Conservation (phyloP, 2,888 invertebrate species). For the Gortyna flavago region DNA sequence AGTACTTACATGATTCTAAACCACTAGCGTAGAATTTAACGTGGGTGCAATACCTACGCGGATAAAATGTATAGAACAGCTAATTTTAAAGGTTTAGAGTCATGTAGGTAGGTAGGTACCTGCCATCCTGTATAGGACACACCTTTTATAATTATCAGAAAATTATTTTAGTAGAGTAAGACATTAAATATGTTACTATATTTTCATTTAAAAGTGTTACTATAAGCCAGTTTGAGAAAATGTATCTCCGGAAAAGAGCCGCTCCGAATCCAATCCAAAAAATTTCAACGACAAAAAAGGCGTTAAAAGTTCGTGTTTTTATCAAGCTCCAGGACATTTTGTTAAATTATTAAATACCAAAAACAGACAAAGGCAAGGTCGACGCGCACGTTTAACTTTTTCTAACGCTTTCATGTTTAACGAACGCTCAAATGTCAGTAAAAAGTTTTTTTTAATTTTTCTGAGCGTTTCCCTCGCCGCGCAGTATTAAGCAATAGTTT, state of each 20-base stretch:
- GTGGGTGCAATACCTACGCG: too few relatives aligned
- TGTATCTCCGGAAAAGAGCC: not conserved
- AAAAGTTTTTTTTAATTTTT: not conserved
- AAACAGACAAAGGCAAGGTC: not conserved
- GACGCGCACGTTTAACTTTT: not conserved
- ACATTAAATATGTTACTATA: not conserved
- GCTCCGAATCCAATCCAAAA: not conserved
- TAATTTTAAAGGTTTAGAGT: too few relatives aligned
- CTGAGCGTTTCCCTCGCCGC: not conserved
- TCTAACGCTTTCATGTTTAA: not conserved
- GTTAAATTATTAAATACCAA: not conserved
- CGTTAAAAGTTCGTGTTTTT: not conserved
- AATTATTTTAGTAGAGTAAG: not conserved
- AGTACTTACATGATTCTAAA: too few relatives aligned
- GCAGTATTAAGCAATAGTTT: not conserved
- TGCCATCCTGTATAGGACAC: not conserved
- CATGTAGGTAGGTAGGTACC: too few relatives aligned
- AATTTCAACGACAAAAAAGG: not conserved
- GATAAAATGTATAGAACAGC: too few relatives aligned
- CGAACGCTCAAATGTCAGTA: not conserved
- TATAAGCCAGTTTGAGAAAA: not conserved
- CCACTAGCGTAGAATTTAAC: too few relatives aligned
- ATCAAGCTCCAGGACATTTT: not conserved
- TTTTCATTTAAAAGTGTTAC: not conserved
- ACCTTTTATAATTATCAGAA: not conserved